These are phyloP conservation scores for Galerucella nymphaeae DNA, from an alignment of 2,888 invertebrate species.

Conservation along the genomic window DNA sequence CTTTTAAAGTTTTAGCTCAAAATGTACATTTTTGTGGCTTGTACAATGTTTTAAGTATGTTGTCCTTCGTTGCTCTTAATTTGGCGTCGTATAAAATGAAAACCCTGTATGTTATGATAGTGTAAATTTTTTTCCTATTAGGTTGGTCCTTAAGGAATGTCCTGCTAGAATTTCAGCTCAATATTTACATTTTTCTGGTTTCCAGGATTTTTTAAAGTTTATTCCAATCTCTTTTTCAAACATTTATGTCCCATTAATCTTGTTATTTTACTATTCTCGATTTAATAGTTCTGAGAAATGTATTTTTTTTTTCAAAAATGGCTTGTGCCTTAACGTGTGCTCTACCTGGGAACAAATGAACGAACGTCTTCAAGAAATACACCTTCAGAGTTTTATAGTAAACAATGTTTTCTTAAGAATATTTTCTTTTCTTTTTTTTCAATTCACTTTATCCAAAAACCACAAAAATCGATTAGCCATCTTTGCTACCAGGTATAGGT, in stretches of 20 bases:
- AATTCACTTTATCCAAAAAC: conserved; percentile 40
- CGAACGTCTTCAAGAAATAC: conserved; percentile 19
- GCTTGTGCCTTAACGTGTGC: conserved; percentile 30
- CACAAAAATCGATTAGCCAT: conserved; percentile 31
- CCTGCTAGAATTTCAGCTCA: not conserved
- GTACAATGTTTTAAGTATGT: too few species aligned
- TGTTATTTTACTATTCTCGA: conserved; percentile 10
- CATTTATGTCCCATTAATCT: not conserved
- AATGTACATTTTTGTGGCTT: not conserved
- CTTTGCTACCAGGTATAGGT: conserved; percentile 34
- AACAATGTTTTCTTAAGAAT: conserved; percentile 31
- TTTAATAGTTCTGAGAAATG: conserved; percentile 17
- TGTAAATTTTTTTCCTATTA: too few species aligned
- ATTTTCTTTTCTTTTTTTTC: conserved; percentile 1
- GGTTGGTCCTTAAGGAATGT: too few species aligned
- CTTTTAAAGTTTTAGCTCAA: not conserved
- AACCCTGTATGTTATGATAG: too few species aligned
- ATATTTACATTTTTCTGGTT: not conserved
- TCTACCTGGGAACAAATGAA: conserved; percentile 18
- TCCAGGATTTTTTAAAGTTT: too few species aligned
- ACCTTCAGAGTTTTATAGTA: conserved; percentile 24
- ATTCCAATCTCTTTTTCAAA: not conserved
- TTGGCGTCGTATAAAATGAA: too few species aligned
- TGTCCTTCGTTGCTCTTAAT: too few species aligned
- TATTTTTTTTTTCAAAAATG: conserved; percentile 10